These are phyloP conservation scores for Syrmaticus mikado DNA, from an alignment of 2,113 vertebrate genomes.

Conservation along the genomic window DNA sequence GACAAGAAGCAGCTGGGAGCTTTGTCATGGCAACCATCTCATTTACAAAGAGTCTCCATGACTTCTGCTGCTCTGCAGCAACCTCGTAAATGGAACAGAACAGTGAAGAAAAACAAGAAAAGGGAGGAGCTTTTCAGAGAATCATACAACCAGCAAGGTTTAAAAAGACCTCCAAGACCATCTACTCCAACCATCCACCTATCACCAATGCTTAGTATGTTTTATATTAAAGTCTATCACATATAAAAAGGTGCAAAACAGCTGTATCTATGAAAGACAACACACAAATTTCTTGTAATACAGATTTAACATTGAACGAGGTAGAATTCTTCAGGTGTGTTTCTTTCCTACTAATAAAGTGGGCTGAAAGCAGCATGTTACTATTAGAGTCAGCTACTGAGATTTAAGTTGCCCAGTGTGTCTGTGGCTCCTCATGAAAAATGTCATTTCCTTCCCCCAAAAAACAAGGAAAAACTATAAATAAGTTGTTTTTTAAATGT, in stretches of 20 bases:
- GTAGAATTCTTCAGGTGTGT: neutral
- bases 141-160: no score
- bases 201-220: no score
- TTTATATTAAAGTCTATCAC: no score
- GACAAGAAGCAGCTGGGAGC: conserved; percentile 24
- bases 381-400: neutral
- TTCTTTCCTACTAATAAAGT: neutral
- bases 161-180: no score
- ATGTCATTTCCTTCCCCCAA: neutral
- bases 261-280: neutral
- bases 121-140: neutral
- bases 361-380: neutral
- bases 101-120: neutral
- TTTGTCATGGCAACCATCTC: conserved; percentile 45
- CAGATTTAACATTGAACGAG: neutral
- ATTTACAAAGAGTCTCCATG: conserved; percentile 1
- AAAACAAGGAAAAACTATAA: neutral
- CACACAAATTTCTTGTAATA: neutral
- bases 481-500: neutral
- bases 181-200: no score
- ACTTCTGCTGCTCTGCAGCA: conserved; percentile 26
- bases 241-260: neutral
- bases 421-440: no score
- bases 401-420: neutral
- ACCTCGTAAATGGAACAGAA: neutral